phyloP scores from a whole-genome alignment of 2,888 invertebrate species.

The Parnassius orleans region DNA sequence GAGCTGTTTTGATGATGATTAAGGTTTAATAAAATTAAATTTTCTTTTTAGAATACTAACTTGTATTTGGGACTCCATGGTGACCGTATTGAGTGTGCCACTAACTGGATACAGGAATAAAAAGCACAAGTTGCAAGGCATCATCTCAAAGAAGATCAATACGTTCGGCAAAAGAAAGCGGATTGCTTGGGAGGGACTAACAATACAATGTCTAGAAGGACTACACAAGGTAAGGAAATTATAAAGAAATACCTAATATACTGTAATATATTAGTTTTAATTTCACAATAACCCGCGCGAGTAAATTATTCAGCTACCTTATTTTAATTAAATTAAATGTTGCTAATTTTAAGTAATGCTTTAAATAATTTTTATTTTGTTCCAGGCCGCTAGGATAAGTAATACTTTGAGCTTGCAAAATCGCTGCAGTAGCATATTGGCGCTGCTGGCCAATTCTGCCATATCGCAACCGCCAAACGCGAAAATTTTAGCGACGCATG shows the following conservation, averaged over 20 bases:
- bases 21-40: background rate
- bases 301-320: no score
- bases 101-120: constrained; percentile 78
- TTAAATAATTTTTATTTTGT: background rate
- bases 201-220: constrained; percentile 93
- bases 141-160: constrained; percentile 81
- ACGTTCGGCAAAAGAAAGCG: constrained; percentile 69
- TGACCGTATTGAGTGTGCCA: constrained; percentile 91
- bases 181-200: constrained; percentile 85
- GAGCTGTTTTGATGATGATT: no score
- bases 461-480: constrained; percentile 90
- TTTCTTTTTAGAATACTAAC: constrained; percentile 84
- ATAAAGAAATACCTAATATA: no score
- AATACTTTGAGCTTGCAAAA: constrained; percentile 93
- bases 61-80: constrained; percentile 95
- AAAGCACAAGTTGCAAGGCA: constrained; percentile 66
- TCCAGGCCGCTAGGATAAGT: constrained; percentile 91
- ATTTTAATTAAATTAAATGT: background rate
- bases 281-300: no score
- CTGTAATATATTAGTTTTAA: no score
- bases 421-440: constrained; percentile 94
- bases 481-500: constrained; percentile 92
- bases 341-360: background rate
- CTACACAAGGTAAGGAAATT: constrained; percentile 86
- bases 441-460: constrained; percentile 92